Conservation (phyloP, 2,797 vertebrate genomes). For the Tapera naevia region DNA sequence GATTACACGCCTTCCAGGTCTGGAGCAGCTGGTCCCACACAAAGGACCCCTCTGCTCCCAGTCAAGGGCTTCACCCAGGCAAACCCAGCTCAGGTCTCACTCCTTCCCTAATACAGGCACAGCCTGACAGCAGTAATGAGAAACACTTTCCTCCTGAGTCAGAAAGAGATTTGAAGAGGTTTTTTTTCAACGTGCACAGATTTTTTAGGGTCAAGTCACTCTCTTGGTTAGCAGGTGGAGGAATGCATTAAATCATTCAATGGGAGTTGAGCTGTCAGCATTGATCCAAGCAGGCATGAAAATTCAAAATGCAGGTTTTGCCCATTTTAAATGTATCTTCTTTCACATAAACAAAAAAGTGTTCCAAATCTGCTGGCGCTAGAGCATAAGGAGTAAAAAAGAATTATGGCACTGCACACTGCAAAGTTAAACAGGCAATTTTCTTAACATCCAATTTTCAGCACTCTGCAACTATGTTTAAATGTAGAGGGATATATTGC, state of each 20-base stretch:
- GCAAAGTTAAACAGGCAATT: not conserved
- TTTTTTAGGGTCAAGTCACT: not conserved
- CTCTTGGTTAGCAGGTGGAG: conserved; percentile 7
- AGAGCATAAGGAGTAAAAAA: not conserved
- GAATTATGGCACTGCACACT: not conserved
- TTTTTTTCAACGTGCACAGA: not conserved
- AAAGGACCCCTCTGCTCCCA: accelerated
- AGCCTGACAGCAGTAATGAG: not conserved
- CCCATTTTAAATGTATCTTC: not conserved
- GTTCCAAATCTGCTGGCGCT: not conserved
- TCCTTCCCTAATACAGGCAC: not conserved
- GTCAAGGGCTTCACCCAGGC: accelerated
- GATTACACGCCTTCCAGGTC: not conserved
- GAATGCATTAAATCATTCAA: not conserved
- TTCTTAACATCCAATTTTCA: not conserved
- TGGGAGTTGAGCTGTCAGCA: conserved; percentile 5
- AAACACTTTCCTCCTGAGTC: not conserved
- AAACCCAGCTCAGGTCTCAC: not conserved
- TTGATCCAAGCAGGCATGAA: not conserved
- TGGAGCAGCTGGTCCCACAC: not conserved
- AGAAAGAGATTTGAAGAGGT: not conserved
- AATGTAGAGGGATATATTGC: not conserved
- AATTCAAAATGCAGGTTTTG: not conserved
- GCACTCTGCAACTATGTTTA: not conserved
- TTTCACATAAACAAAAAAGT: not conserved